A percentile compares a stretch with the other conserved stretches of the same genome.
Evolutionary conservation across 2,113 vertebrate species (phyloP).

Genomic region (Callocephalon fimbriatum): DNA sequence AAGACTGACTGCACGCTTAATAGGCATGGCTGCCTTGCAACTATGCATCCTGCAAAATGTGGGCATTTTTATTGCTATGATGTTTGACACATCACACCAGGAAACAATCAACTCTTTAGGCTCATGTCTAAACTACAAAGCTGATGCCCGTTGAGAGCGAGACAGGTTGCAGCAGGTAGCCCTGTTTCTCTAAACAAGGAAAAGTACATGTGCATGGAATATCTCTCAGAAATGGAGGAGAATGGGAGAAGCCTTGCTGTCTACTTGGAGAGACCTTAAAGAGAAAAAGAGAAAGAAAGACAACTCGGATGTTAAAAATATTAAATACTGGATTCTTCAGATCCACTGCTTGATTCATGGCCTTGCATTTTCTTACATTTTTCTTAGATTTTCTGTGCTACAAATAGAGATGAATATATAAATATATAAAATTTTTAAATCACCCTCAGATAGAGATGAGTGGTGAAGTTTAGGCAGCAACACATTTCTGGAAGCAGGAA

Average conservation of each 20-base stretch:
- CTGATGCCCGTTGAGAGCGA: background rate
- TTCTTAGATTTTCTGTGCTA: background rate
- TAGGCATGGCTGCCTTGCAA: background rate
- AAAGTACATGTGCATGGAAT: background rate
- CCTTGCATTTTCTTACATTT: background rate
- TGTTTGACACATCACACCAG: background rate
- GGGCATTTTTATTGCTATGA: rapidly evolving
- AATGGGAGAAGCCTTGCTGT: background rate
- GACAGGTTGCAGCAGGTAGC: background rate
- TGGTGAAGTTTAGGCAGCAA: background rate
- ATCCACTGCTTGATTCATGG: background rate
- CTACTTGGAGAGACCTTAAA: background rate
- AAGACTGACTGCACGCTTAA: background rate
- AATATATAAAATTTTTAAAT: background rate
- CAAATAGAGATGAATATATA: background rate
- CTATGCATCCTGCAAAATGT: rapidly evolving
- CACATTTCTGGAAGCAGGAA: background rate
- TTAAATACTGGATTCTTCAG: background rate
- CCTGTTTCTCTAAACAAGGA: background rate
- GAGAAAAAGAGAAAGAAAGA: background rate
- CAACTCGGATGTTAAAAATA: background rate
- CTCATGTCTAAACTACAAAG: rapidly evolving
- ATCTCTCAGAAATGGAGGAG: background rate
- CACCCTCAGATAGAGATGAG: background rate
- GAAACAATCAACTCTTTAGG: background rate